phyloP scores from a whole-genome alignment of 1,140 invertebrate genomes.

The Probaryconus sp. region DNA sequence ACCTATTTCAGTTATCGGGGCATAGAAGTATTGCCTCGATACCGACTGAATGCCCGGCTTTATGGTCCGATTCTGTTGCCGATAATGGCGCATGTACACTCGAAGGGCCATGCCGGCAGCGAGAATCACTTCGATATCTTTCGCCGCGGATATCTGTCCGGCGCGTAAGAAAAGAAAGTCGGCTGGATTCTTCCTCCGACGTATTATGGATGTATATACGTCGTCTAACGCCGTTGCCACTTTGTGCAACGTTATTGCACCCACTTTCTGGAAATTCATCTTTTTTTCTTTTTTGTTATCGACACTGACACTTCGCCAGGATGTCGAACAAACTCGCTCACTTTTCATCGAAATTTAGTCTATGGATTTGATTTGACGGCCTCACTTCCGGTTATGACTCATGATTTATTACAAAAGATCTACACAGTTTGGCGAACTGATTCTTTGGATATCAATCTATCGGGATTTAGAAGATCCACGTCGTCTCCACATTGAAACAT shows the following conservation, averaged over 20 bases:
- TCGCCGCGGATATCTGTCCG: slow-evolving; percentile 56
- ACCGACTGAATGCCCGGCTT: slow-evolving; percentile 75
- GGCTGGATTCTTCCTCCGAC: slow-evolving; percentile 48
- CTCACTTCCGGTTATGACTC: too few relatives aligned
- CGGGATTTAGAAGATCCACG: too few relatives aligned
- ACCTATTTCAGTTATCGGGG: slow-evolving; percentile 74
- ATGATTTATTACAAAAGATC: too few relatives aligned
- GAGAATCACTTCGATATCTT: slow-evolving; percentile 65
- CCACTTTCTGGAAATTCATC: slow-evolving; percentile 41
- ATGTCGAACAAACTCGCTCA: not conserved
- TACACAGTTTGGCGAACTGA: too few relatives aligned
- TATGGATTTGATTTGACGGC: too few relatives aligned
- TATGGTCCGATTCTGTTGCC: slow-evolving; percentile 71
- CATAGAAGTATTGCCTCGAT: slow-evolving; percentile 74
- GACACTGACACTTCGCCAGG: slow-evolving; percentile 1
- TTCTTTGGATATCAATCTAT: too few relatives aligned
- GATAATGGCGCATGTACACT: slow-evolving; percentile 64
- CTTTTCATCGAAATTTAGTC: slow-evolving; percentile 11
- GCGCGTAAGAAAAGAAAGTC: slow-evolving; percentile 58
- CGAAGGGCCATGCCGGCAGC: slow-evolving; percentile 48
- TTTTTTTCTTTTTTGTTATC: slow-evolving; percentile 48
- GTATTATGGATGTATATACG: slow-evolving; percentile 54
- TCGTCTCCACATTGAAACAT: too few relatives aligned
- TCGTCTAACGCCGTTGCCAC: slow-evolving; percentile 38
- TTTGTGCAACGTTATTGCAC: slow-evolving; percentile 36